phyloP scores from a whole-genome alignment of 2,113 vertebrate genomes.

The Pachypanchax playfairii region DNA sequence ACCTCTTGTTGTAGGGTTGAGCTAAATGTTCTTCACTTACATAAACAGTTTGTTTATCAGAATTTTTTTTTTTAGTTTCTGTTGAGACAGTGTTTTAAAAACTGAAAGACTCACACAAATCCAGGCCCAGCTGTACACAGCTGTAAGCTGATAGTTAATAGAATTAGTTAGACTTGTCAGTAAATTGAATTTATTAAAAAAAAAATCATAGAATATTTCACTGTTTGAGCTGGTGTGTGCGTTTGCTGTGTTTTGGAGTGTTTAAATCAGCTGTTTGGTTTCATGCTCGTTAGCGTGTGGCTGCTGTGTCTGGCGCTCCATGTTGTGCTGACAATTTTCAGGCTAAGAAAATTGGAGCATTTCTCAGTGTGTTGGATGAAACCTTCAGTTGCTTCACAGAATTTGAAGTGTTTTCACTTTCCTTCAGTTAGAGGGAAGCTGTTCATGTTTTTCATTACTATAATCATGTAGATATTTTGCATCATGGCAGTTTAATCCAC shows the following conservation, averaged over 20 bases:
- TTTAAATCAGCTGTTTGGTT: conserved; percentile 31
- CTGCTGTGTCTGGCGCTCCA: conserved; percentile 27
- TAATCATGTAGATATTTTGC: no score
- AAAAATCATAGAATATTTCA: no score
- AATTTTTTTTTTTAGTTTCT: conserved; percentile 15
- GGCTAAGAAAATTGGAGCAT: conserved; percentile 53
- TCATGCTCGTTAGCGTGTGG: conserved; percentile 27
- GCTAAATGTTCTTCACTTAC: background rate
- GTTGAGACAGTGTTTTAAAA: background rate
- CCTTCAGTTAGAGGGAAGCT: no score
- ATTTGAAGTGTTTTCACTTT: background rate
- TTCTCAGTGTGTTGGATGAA: conserved; percentile 41
- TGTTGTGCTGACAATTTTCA: conserved; percentile 49
- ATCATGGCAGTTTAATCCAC: no score
- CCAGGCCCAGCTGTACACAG: background rate
- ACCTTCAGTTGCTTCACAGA: background rate
- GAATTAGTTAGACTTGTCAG: no score
- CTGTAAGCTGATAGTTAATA: no score
- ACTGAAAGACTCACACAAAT: background rate
- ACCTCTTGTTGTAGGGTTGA: conserved; percentile 14
- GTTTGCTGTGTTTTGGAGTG: conserved; percentile 53
- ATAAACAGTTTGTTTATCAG: conserved; percentile 29
- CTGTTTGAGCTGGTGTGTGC: conserved; percentile 2
- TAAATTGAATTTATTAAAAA: no score
- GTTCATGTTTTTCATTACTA: no score